Percentiles rank a stretch among this genome's conserved stretches.
Conservation (phyloP, 2,113 vertebrate genomes). For the Dipodomys spectabilis region DNA sequence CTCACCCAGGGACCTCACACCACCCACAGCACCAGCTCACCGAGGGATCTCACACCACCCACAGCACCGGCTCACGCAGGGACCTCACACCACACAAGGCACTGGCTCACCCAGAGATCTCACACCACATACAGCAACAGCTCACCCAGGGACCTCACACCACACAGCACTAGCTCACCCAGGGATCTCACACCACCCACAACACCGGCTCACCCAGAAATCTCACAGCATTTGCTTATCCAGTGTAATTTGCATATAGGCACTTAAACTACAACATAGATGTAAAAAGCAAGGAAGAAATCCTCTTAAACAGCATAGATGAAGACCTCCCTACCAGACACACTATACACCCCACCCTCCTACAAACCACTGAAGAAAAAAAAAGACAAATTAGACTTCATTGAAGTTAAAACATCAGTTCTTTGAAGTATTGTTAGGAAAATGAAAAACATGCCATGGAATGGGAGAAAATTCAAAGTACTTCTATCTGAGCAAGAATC, state of each 20-base stretch:
- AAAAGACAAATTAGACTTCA: background rate
- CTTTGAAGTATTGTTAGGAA: background rate
- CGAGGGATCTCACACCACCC: no score
- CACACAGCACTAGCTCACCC: background rate
- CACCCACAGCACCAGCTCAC: no score
- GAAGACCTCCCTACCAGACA: background rate
- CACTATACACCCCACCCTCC: no score
- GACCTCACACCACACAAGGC: no score
- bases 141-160: no score
- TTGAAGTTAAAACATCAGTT: background rate
- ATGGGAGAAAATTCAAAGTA: background rate
- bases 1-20: no score
- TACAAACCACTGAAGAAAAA: background rate
- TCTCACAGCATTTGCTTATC: no score
- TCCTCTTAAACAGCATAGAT: background rate
- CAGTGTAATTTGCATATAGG: background rate
- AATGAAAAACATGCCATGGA: background rate
- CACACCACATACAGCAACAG: no score
- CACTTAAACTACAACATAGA: fast-evolving
- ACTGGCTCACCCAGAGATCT: no score
- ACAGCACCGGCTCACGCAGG: no score
- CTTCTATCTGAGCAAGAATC: background rate
- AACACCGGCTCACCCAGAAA: no score
- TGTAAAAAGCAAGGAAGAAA: background rate
- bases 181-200: no score